Percentiles rank a stretch among this genome's conserved stretches.
phyloP scores from a whole-genome alignment of 2,888 invertebrate genomes.

The Dynastes grantii region DNA sequence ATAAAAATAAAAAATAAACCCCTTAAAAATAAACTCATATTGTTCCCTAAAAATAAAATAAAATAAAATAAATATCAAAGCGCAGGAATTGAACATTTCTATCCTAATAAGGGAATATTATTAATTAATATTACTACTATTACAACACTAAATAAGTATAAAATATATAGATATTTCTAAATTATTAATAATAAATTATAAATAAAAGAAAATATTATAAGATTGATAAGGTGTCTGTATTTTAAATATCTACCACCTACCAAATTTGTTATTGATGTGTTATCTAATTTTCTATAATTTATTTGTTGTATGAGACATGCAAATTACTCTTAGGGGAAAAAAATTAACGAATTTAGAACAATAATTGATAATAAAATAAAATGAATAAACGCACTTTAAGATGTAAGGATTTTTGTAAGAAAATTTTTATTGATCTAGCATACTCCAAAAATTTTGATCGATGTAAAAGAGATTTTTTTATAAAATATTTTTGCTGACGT shows the following conservation, averaged over 20 bases:
- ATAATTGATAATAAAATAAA: conserved; percentile 15
- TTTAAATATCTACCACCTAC: neutral
- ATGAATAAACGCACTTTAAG: neutral
- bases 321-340: neutral
- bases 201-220: conserved; percentile 8
- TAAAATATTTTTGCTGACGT: no score
- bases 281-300: neutral
- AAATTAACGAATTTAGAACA: conserved; percentile 39
- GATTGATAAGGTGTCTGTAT: neutral
- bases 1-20: neutral
- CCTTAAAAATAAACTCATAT: neutral
- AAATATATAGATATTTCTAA: conserved; percentile 10
- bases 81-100: conserved; percentile 35
- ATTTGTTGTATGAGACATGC: neutral
- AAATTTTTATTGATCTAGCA: neutral
- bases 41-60: neutral
- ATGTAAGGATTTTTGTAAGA: no score
- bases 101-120: conserved; percentile 24
- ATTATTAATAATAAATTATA: conserved; percentile 9
- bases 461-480: no score
- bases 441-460: no score
- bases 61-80: conserved; percentile 20
- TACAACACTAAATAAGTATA: neutral
- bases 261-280: neutral
- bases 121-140: neutral